Percentiles rank a stretch among this genome's conserved stretches.
phyloP scores from a whole-genome alignment of 2,888 invertebrate species.

The Perithous albicinctus region DNA sequence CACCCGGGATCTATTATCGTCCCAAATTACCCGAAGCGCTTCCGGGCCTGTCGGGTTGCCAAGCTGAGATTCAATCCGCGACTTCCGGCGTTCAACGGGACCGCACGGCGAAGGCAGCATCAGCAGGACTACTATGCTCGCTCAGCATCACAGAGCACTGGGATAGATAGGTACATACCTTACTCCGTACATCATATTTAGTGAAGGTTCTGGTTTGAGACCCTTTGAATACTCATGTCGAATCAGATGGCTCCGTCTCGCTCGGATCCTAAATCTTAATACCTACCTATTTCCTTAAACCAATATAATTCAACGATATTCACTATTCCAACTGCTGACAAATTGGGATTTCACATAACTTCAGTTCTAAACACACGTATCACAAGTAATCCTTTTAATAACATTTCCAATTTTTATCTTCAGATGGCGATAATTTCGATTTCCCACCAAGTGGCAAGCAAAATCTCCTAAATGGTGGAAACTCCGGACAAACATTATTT shows the following conservation, averaged over 20 bases:
- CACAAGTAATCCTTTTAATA: not conserved
- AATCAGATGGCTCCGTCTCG: not conserved
- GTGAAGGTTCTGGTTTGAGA: constrained; percentile 22
- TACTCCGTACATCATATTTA: constrained; percentile 34
- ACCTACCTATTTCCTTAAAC: not conserved
- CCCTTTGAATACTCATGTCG: constrained; percentile 45
- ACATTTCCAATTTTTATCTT: not conserved
- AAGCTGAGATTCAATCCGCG: constrained; percentile 55
- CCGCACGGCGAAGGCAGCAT: constrained; percentile 34
- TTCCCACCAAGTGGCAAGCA: too few relatives aligned
- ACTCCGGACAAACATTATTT: too few relatives aligned
- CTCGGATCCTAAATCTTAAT: not conserved
- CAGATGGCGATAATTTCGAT: not conserved
- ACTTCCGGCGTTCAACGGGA: constrained; percentile 52
- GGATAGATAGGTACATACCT: constrained; percentile 7
- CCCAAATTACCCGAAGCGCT: constrained; percentile 58
- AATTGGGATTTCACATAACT: too few relatives aligned
- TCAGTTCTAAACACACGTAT: too few relatives aligned
- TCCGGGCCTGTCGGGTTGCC: constrained; percentile 22
- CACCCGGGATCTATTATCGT: constrained; percentile 58
- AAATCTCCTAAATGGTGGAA: too few relatives aligned
- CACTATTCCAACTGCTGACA: not conserved
- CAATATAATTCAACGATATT: not conserved
- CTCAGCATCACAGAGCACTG: constrained; percentile 18
- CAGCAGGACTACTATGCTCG: constrained; percentile 25